Percentiles rank a stretch among this genome's conserved stretches.
phyloP scores from a whole-genome alignment of 2,888 invertebrate genomes.

The Agrochola lychnidis region DNA sequence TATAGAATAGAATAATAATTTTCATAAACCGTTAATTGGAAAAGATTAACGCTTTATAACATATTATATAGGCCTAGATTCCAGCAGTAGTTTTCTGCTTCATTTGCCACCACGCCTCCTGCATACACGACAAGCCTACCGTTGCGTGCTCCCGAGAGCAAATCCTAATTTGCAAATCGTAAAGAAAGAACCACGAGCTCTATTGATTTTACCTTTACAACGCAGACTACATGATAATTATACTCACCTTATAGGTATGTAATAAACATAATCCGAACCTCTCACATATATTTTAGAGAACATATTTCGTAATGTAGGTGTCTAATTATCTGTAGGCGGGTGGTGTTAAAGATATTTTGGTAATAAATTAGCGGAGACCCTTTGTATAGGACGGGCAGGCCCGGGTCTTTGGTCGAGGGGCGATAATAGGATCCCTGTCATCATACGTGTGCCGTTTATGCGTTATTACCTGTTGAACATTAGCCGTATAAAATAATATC shows the following conservation, averaged over 20 bases:
- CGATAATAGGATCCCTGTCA: conserved; percentile 82
- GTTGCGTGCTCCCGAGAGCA: conserved; percentile 1
- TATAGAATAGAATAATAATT: background rate
- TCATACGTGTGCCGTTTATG: conserved; percentile 76
- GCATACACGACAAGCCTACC: background rate
- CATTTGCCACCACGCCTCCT: background rate
- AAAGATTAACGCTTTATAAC: background rate
- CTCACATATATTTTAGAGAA: conserved; percentile 51
- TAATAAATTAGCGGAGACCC: conserved; percentile 79
- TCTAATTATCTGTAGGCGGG: conserved; percentile 76
- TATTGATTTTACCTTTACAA: conserved; percentile 40
- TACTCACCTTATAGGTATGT: conserved; percentile 12
- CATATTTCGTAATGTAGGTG: conserved; percentile 66
- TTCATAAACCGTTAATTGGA: background rate
- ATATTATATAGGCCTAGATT: background rate
- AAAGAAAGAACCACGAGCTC: conserved; percentile 22
- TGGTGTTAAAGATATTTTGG: conserved; percentile 77
- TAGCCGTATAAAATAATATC: conserved; percentile 58
- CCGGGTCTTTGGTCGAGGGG: conserved; percentile 78
- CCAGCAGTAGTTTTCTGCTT: background rate
- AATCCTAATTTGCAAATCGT: conserved; percentile 35
- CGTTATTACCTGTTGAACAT: conserved; percentile 80
- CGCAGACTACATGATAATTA: background rate
- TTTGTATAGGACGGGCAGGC: conserved; percentile 76
- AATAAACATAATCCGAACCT: conserved; percentile 45